phyloP scores from a whole-genome alignment of 2,797 vertebrate genomes.

The Sebastes matsubarae region DNA sequence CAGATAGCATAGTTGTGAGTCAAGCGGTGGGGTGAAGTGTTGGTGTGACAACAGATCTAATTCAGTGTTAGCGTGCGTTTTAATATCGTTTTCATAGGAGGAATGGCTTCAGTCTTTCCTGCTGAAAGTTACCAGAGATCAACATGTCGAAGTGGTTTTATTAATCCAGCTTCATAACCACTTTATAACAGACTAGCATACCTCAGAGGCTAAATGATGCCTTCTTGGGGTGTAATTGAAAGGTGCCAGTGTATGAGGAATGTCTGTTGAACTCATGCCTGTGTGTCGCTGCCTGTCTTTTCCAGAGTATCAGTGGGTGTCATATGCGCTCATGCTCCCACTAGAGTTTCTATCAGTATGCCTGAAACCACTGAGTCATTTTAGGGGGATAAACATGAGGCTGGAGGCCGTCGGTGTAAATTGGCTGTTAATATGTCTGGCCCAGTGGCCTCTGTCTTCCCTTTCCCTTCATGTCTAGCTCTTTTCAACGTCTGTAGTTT shows the following conservation, averaged over 20 bases:
- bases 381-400: not conserved
- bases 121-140: not conserved
- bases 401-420: not conserved
- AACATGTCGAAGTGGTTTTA: conserved; percentile 9
- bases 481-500: conserved; percentile 1
- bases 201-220: conserved; percentile 19
- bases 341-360: conserved; percentile 22
- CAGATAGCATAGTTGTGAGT: not conserved
- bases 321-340: not conserved
- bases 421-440: not conserved
- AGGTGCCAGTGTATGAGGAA: conserved; percentile 46
- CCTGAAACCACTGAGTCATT: conserved; percentile 19
- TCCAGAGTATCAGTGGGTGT: conserved; percentile 13
- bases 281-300: conserved; percentile 31
- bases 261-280: conserved; percentile 29
- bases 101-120: not conserved
- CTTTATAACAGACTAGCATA: conserved; percentile 5
- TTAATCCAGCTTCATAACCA: conserved; percentile 24
- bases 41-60: not conserved
- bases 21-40: not conserved
- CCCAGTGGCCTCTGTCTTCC: not conserved
- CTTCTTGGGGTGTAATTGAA: conserved; percentile 44
- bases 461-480: not conserved
- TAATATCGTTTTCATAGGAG: not conserved
- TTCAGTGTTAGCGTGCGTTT: not conserved